Conservation (phyloP, 2,797 vertebrate genomes). For the Argentina silus region DNA sequence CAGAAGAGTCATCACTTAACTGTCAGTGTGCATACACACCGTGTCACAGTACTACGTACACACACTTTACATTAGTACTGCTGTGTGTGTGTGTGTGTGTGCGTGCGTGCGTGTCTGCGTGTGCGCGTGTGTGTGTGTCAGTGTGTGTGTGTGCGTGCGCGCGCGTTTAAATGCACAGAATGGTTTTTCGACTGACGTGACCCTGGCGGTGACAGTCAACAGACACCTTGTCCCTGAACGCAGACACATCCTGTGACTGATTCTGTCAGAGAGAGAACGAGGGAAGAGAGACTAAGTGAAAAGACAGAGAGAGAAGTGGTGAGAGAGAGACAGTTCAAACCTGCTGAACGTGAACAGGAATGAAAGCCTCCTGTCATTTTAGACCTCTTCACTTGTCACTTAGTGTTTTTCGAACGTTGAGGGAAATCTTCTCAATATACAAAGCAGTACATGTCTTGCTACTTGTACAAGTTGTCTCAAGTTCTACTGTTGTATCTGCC, state of each 20-base stretch:
- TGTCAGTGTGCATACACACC: conserved; percentile 77
- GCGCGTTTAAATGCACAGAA: conserved; percentile 60
- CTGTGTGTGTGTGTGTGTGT: conserved; percentile 23
- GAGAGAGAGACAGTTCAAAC: conserved; percentile 61
- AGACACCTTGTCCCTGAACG: conserved; percentile 78
- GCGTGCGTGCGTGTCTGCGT: conserved; percentile 17
- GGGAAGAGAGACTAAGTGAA: conserved; percentile 68
- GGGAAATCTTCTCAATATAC: conserved; percentile 72
- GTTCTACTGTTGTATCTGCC: conserved; percentile 53
- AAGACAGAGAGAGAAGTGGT: conserved; percentile 38
- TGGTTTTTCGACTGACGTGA: conserved; percentile 79
- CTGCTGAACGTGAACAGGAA: conserved; percentile 75
- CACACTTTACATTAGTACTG: neutral
- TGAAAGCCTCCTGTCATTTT: conserved; percentile 78
- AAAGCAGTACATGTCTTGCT: conserved; percentile 50
- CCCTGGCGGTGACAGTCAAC: conserved; percentile 78
- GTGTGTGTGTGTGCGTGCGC: conserved; percentile 75
- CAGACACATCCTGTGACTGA: conserved; percentile 78
- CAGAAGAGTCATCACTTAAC: conserved; percentile 74
- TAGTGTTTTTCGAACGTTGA: conserved; percentile 13
- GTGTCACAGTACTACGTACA: conserved; percentile 56
- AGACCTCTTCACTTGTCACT: conserved; percentile 75
- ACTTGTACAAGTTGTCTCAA: conserved; percentile 50
- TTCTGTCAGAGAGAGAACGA: conserved; percentile 71
- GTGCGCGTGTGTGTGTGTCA: conserved; percentile 11